Percentiles rank a stretch among this genome's conserved stretches.
phyloP scores from a whole-genome alignment of 2,113 vertebrate genomes.

The Orientallactaga bullata region DNA sequence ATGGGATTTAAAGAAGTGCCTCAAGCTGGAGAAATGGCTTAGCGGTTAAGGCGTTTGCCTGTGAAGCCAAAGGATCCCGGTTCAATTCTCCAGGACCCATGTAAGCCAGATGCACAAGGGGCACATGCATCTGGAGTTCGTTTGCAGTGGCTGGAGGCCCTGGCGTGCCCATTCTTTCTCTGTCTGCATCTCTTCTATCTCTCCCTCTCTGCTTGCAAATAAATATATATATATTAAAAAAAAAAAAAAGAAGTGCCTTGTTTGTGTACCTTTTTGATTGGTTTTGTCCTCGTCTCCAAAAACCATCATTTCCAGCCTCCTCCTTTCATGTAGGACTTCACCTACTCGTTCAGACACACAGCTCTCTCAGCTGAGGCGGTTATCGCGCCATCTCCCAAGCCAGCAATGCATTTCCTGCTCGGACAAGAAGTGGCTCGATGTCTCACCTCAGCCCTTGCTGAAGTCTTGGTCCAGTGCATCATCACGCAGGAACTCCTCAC shows the following conservation, averaged over 20 bases:
- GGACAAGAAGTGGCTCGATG: not conserved
- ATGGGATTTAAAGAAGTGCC: not conserved
- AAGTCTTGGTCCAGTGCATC: not conserved
- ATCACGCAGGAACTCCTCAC: not conserved
- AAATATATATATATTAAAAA: no score
- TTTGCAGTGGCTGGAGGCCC: no score
- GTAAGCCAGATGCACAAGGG: no score
- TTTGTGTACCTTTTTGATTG: not conserved
- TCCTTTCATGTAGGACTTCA: not conserved
- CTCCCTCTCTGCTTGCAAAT: no score
- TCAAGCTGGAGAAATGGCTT: no score
- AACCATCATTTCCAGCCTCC: not conserved
- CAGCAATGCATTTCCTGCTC: not conserved
- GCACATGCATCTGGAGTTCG: no score
- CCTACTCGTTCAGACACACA: not conserved
- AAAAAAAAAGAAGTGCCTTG: not conserved
- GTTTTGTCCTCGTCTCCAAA: constrained; percentile 5
- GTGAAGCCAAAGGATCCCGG: no score
- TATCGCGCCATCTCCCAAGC: not conserved
- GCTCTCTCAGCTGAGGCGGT: not conserved
- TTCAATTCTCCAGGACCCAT: no score
- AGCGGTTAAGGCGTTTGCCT: no score
- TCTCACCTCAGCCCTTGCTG: not conserved
- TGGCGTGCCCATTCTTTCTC: no score
- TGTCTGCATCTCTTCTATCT: no score